Evolutionary conservation across 2,888 invertebrate species (phyloP).

Genomic region (Phasia obesa): DNA sequence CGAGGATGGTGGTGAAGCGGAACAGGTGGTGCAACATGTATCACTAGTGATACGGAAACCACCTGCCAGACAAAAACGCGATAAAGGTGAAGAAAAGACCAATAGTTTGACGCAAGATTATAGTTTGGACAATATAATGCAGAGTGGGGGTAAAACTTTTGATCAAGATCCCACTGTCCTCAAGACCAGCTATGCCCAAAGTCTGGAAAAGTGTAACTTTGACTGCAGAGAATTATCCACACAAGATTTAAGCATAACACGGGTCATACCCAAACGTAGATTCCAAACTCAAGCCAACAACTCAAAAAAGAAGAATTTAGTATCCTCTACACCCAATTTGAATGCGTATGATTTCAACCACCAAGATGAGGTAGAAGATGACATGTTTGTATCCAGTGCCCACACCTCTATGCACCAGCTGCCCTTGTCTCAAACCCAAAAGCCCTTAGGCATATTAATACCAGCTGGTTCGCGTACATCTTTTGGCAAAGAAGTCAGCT

Average conservation of each 20-base stretch:
- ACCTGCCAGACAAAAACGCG: constrained; percentile 74
- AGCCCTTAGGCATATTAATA: constrained; percentile 82
- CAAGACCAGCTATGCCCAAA: constrained; percentile 81
- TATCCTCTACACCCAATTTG: constrained; percentile 86
- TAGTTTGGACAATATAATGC: constrained; percentile 61
- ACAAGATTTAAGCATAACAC: constrained; percentile 59
- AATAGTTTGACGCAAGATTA: constrained; percentile 63
- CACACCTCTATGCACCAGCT: constrained; percentile 85
- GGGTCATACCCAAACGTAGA: constrained; percentile 77
- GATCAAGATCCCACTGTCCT: constrained; percentile 82
- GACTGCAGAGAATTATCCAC: constrained; percentile 75
- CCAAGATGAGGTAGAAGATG: constrained; percentile 82
- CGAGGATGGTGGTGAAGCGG: constrained; percentile 49
- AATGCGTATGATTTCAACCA: constrained; percentile 79
- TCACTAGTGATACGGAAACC: constrained; percentile 78
- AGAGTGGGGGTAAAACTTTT: constrained; percentile 77
- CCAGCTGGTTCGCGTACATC: constrained; percentile 80
- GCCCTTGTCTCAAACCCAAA: constrained; percentile 80
- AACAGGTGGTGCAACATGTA: constrained; percentile 75
- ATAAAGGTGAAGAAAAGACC: constrained; percentile 38
- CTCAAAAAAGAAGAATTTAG: constrained; percentile 78
- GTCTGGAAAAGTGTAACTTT: constrained; percentile 81
- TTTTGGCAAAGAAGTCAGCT: constrained; percentile 87
- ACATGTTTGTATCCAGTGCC: constrained; percentile 85
- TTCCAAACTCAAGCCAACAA: constrained; percentile 76